A percentile compares a stretch with the other conserved stretches of the same genome.
phyloP scores from a whole-genome alignment of 2,113 vertebrate species.

The Monopterus albus region DNA sequence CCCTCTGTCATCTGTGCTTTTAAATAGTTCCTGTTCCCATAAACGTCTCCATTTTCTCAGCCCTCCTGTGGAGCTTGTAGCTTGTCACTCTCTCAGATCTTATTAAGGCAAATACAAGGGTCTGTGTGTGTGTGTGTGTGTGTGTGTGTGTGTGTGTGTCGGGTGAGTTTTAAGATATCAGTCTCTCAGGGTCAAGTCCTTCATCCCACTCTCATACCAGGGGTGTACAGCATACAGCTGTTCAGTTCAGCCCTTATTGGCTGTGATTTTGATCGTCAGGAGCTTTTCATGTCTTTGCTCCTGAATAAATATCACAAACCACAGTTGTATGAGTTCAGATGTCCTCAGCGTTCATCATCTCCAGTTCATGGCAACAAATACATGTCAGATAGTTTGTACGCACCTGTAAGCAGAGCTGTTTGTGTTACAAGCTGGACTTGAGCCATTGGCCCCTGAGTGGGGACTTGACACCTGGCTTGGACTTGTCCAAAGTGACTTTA shows the following conservation, averaged over 20 bases:
- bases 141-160: slow-evolving; percentile 7
- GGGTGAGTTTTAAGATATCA: background rate
- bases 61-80: slow-evolving; percentile 41
- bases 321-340: background rate
- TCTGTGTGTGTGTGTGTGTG: slow-evolving; percentile 14
- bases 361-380: no score
- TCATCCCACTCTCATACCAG: background rate
- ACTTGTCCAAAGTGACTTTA: no score
- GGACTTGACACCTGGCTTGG: no score
- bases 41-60: slow-evolving; percentile 46
- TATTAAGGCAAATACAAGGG: slow-evolving; percentile 35
- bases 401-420: no score
- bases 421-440: no score
- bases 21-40: slow-evolving; percentile 48
- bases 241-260: background rate
- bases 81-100: slow-evolving; percentile 47
- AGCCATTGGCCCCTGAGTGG: no score
- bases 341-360: no score
- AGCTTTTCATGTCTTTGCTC: background rate
- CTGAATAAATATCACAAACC: background rate
- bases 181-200: background rate
- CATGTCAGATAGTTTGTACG: no score
- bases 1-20: background rate
- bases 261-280: background rate
- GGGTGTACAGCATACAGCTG: background rate